A percentile compares a stretch with the other conserved stretches of the same genome.
Evolutionary conservation across 2,113 vertebrate genomes (phyloP).

Genomic region (Neofelis nebulosa): DNA sequence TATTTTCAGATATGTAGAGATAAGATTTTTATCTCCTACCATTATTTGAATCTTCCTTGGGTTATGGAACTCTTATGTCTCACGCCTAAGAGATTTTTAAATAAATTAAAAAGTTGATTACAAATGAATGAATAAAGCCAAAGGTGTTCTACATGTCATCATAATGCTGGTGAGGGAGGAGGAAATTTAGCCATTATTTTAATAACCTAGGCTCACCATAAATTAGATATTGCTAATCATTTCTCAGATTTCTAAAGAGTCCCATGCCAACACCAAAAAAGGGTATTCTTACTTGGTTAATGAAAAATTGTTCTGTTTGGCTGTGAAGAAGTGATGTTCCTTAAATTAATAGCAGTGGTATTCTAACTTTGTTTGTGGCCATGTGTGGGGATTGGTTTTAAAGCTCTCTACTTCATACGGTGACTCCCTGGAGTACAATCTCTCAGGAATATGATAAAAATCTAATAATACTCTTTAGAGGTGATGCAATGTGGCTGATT

Average conservation of each 20-base stretch:
- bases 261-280: constrained; percentile 51
- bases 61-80: not conserved
- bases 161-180: not conserved
- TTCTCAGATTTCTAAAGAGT: constrained; percentile 49
- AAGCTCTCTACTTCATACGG: constrained; percentile 83
- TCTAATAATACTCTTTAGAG: constrained; percentile 87
- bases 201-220: not conserved
- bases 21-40: not conserved
- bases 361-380: constrained; percentile 87
- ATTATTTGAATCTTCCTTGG: constrained; percentile 21
- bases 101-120: constrained; percentile 40
- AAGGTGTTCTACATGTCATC: not conserved
- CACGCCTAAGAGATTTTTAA: not conserved
- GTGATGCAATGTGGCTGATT: constrained; percentile 88
- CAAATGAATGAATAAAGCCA: constrained; percentile 22
- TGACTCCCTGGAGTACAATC: constrained; percentile 81
- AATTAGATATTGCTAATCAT: constrained; percentile 24
- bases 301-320: constrained; percentile 82
- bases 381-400: constrained; percentile 83
- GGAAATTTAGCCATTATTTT: not conserved
- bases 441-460: constrained; percentile 88
- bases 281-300: constrained; percentile 81
- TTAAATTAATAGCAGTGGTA: constrained; percentile 86
- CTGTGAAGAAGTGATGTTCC: constrained; percentile 79
- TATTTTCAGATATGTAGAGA: not conserved